Percentiles rank a stretch among this genome's conserved stretches.
These are phyloP conservation scores for Pandemis heparana DNA, from an alignment of 2,888 invertebrate genomes.

Conservation along the genomic window DNA sequence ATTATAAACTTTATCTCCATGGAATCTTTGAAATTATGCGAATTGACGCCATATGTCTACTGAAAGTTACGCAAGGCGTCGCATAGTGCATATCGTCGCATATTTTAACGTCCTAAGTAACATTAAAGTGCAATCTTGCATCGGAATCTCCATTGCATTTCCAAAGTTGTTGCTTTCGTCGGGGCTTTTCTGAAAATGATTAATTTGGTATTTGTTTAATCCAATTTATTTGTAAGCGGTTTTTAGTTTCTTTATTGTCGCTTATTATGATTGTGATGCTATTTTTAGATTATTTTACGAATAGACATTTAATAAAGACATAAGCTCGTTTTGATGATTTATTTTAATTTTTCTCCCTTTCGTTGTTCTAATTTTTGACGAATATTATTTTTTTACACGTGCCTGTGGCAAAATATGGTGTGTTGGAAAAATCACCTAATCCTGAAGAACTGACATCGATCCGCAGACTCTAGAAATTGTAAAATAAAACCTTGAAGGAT, in stretches of 20 bases:
- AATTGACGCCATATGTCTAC: no score
- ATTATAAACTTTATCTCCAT: no score
- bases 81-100: background rate
- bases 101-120: background rate
- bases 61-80: no score
- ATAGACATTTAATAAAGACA: constrained; percentile 81
- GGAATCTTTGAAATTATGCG: no score
- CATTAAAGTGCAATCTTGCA: background rate
- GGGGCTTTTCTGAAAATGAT: constrained; percentile 52
- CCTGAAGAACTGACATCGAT: background rate
- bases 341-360: constrained; percentile 52
- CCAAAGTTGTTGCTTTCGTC: constrained; percentile 47
- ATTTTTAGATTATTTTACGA: constrained; percentile 81
- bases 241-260: constrained; percentile 67
- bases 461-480: background rate
- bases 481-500: background rate
- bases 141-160: constrained; percentile 30
- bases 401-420: background rate
- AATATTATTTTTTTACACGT: background rate
- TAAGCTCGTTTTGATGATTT: constrained; percentile 68
- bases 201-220: constrained; percentile 58
- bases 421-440: background rate
- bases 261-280: constrained; percentile 80
- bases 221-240: constrained; percentile 59
- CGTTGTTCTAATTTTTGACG: constrained; percentile 55